Base-by-base conservation (phyloP, 2,113 vertebrate species). In the Edolisoma coerulescens region DNA sequence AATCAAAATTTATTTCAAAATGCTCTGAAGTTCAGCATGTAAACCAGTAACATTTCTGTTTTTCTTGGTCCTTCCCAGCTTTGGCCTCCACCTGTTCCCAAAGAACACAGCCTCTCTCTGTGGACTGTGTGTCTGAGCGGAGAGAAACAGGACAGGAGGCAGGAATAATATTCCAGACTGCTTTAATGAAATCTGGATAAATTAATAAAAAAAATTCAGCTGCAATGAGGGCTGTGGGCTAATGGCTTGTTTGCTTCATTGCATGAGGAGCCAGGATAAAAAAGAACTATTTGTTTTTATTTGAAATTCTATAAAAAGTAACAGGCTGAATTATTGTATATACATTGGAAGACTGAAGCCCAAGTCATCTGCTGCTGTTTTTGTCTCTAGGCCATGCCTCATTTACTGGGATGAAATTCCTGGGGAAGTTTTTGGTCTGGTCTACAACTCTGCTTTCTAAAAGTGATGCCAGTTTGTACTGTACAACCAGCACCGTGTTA, bases 311-410 rank as follows among this genome's bases (percentile, higher is more conserved):
- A 83, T 94, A 89, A 95, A 93, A 96, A 94, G 93, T 60, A 95
- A 93, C 92, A 87, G 80, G 23, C 69, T 54, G 39, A 96, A 84
- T 60, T 89, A 97, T 90, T 94, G 89, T 79, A 88, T 92, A 91
- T 69, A 50, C 16, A 3, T 81, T 97, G 73, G 90, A 96, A 94
- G 90, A 61, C 64, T 73, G 52, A 85, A 96, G 87, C 84, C 63
- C 71, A 89, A 95, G 92, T 93, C 81, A 92, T 94, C 89, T 82
- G 82, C 93, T 95, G 84, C 89, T 95, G 88, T 78, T 97, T 96
- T 97, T 95, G 94, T 95, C 91, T 90, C 85, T 50, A 92, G 90
- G 87, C 94, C 94, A 94, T 95, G 93, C 86, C 92, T 95, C 92
- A 90, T 96, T 96, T 87, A 92, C 83, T 80, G 75, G 91, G 85